Evolutionary conservation across 2,888 invertebrate genomes (phyloP).

Genomic region (Drosophila paranaensis): DNA sequence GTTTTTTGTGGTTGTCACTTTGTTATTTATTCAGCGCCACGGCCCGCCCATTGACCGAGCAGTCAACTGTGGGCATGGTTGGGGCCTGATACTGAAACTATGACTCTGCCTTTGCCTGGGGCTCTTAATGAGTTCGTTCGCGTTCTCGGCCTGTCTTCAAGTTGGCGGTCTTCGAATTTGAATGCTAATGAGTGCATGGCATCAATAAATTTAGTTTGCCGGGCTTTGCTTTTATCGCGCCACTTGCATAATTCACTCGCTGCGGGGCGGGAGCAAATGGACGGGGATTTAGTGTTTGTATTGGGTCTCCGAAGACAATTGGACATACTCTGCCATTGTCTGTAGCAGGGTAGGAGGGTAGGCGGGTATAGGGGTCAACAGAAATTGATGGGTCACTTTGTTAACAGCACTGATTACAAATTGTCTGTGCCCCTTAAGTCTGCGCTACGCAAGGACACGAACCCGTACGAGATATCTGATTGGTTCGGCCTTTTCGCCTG

Average conservation of each 20-base stretch:
- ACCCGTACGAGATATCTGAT: constrained; percentile 21
- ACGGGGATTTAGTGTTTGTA: neutral
- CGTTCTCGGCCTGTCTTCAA: constrained; percentile 44
- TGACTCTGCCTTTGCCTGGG: constrained; percentile 22
- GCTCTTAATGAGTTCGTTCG: constrained; percentile 75
- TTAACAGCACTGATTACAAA: constrained; percentile 81
- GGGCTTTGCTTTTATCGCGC: constrained; percentile 77
- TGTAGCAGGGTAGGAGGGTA: constrained; percentile 30
- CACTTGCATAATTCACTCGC: constrained; percentile 79
- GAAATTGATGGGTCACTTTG: constrained; percentile 73
- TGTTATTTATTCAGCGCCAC: constrained; percentile 79
- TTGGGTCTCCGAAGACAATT: neutral
- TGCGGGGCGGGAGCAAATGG: constrained; percentile 27
- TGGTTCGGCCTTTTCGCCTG: neutral
- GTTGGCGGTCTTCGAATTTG: constrained; percentile 67
- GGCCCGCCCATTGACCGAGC: constrained; percentile 60
- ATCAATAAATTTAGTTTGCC: constrained; percentile 79
- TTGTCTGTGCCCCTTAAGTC: constrained; percentile 49
- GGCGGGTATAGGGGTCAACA: constrained; percentile 65
- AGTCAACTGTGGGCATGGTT: constrained; percentile 37
- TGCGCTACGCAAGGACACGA: constrained; percentile 25
- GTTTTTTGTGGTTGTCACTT: constrained; percentile 81
- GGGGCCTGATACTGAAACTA: constrained; percentile 12
- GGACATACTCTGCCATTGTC: constrained; percentile 19
- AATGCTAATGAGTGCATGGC: constrained; percentile 81